These are phyloP conservation scores for Anthoscopus minutus DNA, from an alignment of 2,113 vertebrate genomes.

Conservation along the genomic window DNA sequence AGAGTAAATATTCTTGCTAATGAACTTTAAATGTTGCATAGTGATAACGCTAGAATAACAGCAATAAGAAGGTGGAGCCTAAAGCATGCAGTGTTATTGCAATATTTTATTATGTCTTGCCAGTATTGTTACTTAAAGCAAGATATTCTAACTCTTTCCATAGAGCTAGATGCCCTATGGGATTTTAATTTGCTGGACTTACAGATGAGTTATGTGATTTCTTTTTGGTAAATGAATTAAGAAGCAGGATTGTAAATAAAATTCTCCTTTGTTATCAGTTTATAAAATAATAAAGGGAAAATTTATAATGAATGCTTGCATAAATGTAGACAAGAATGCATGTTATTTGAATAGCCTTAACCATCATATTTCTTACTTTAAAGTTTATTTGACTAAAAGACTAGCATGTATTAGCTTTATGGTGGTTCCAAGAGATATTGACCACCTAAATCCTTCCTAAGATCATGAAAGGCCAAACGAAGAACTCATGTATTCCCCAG, in stretches of 20 bases:
- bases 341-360: background rate
- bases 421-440: background rate
- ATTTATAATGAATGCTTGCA: background rate
- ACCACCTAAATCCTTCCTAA: background rate
- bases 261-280: background rate
- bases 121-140: background rate
- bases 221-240: background rate
- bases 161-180: background rate
- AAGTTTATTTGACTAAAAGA: background rate
- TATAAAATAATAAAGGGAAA: background rate
- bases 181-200: background rate
- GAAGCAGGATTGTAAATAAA: background rate
- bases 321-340: background rate
- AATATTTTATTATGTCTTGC: background rate
- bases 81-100: background rate
- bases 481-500: background rate
- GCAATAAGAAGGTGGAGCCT: background rate
- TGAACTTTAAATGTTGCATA: slow-evolving; percentile 18
- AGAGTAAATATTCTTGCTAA: slow-evolving; percentile 48
- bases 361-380: background rate
- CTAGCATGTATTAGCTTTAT: background rate
- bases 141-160: background rate
- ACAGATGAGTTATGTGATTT: background rate
- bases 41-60: background rate
- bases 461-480: background rate